A percentile compares a stretch with the other conserved stretches of the same genome.
phyloP scores from a whole-genome alignment of 2,797 vertebrate genomes.

The Phrynocephalus vlangalii region DNA sequence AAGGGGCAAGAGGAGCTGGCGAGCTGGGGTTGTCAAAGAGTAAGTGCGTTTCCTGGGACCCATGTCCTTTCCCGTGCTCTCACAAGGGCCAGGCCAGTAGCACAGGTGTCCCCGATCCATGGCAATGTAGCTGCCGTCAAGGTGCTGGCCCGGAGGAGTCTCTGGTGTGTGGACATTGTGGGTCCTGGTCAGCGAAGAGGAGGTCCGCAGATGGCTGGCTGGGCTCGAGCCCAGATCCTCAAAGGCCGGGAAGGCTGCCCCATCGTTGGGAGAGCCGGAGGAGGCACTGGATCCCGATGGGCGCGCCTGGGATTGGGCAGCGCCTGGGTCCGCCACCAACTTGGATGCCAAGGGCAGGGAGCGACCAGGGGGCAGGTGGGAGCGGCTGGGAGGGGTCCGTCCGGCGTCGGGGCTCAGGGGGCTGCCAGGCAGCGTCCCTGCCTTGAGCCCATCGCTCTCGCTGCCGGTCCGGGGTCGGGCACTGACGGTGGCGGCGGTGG shows the following conservation, averaged over 20 bases:
- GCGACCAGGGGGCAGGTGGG: conserved; percentile 89
- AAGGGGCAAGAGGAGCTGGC: conserved; percentile 85
- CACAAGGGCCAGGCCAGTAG: conserved; percentile 76
- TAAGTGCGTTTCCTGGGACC: conserved; percentile 91
- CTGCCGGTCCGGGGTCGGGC: conserved; percentile 93
- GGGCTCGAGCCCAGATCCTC: conserved; percentile 93
- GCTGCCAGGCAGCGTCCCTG: conserved; percentile 86
- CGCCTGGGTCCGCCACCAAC: conserved; percentile 80
- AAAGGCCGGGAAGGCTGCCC: conserved; percentile 92
- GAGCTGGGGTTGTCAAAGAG: conserved; percentile 91
- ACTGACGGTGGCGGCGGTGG: not conserved
- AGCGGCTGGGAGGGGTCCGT: conserved; percentile 87
- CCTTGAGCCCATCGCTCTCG: conserved; percentile 88
- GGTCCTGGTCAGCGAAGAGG: conserved; percentile 73
- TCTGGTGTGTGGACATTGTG: conserved; percentile 92
- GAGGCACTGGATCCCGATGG: conserved; percentile 92
- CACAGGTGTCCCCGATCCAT: conserved; percentile 87
- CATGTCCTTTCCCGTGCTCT: conserved; percentile 79
- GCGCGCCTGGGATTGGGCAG: conserved; percentile 74
- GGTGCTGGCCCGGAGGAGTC: conserved; percentile 87
- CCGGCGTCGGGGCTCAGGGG: conserved; percentile 89
- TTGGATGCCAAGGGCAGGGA: conserved; percentile 93
- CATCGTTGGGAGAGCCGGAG: conserved; percentile 92
- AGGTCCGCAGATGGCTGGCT: conserved; percentile 82
- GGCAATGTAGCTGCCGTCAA: conserved; percentile 91